Base-by-base conservation (phyloP, 2,888 invertebrate species). In the Cryptops parisi region DNA sequence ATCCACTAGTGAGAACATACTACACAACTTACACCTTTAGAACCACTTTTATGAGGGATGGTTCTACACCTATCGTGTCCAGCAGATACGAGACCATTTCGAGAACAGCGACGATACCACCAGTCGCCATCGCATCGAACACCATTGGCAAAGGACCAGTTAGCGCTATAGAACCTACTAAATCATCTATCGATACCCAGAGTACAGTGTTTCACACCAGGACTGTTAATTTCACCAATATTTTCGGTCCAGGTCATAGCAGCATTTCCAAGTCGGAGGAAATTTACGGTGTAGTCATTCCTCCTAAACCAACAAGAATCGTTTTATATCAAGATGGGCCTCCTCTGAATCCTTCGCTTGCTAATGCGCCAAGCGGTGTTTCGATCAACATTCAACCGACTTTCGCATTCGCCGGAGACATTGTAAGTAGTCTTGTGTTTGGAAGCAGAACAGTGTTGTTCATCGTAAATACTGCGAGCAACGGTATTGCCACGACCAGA, bases 11-110 rank as follows among this genome's bases (percentile, higher is more conserved):
- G 5, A 43, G 45, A 33, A 62, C 62, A 2, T 60, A 59, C 25
- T 55, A 57, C 38, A 61, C 60, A 3, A 61, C 64, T 1, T 78
- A 79, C 59, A 79, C 79, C 0, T 79, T 78, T 63, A 74, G 71
- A 59, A 78, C 76, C 53, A 78, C 78, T 1, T 66, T 74, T 52
- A 62, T 76, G 49, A 33, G 44, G 25, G 55, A 49, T 38, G 50
- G 51, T 3, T 25, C 27, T 6, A 45, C 25, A 19, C 72, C 75
- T 1, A 68, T 74, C 3, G 68, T 77, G 1, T 70, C 74, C 55
- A 77, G 77, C 2, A 76, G 78, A 6, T 23, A 15, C n/a, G 44
- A 52, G 45, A 52, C 52, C 3, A 33, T 52, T 5, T 27, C 44
- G 2, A 24, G 45, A 25, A 44, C 26, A 5, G 27, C 27, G 33